Conservation (phyloP, 1,140 invertebrate genomes). For the Musca domestica region DNA sequence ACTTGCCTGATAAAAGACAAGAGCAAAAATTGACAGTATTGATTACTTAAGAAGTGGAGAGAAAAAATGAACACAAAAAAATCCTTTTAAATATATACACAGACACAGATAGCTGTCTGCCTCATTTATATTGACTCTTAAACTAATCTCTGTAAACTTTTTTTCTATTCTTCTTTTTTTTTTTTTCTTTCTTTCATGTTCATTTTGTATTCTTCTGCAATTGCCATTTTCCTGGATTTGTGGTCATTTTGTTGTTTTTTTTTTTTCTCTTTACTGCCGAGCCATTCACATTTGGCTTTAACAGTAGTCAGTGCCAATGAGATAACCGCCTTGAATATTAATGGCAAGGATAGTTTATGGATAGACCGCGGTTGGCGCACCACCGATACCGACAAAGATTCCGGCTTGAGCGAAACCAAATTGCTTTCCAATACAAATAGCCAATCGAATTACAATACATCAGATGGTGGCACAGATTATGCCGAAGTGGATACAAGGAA, state of each 20-base stretch:
- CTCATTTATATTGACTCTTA: background rate
- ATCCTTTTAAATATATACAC: no score
- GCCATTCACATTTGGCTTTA: background rate
- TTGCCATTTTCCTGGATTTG: background rate
- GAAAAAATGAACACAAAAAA: background rate
- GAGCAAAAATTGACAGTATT: background rate
- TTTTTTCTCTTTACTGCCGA: background rate
- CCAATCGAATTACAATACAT: conserved; percentile 54
- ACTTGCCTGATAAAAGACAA: no score
- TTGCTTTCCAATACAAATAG: conserved; percentile 62
- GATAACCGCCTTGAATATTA: conserved; percentile 64
- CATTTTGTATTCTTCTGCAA: background rate
- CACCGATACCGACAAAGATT: conserved; percentile 67
- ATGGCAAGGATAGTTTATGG: conserved; percentile 72
- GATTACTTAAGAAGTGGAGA: background rate
- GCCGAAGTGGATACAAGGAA: conserved; percentile 74
- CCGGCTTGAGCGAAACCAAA: conserved; percentile 58
- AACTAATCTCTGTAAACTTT: background rate
- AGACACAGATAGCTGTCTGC: no score
- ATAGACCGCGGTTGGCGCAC: conserved; percentile 72
- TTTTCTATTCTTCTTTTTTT: conserved; percentile 6
- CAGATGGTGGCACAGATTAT: conserved; percentile 65
- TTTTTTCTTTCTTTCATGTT: background rate
- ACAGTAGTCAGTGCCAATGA: conserved; percentile 62
- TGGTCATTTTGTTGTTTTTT: conserved; percentile 13